These are phyloP conservation scores for Aphidius ervi DNA, from an alignment of 1,140 invertebrate species.

Conservation along the genomic window DNA sequence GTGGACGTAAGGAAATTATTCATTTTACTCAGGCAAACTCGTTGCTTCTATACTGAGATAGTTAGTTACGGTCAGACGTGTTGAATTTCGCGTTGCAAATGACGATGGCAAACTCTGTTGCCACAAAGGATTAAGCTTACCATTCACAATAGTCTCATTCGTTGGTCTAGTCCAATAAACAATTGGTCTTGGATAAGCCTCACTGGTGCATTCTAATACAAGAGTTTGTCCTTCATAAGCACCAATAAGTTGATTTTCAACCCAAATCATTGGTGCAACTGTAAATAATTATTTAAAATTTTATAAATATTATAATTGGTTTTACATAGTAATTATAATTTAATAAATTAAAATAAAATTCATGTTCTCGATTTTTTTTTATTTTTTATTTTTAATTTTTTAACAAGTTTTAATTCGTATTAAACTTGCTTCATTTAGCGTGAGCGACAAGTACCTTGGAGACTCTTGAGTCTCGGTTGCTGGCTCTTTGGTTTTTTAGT, in stretches of 20 bases:
- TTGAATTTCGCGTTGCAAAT: not conserved
- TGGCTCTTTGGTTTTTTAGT: too few relatives aligned
- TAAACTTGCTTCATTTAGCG: too few relatives aligned
- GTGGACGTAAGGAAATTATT: constrained; percentile 24
- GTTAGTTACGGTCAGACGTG: not conserved
- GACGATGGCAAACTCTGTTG: constrained; percentile 9
- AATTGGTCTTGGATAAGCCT: constrained; percentile 58
- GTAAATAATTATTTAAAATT: constrained; percentile 19
- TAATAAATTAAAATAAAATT: too few relatives aligned
- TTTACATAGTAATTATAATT: too few relatives aligned
- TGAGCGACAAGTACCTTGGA: too few relatives aligned
- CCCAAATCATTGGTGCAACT: constrained; percentile 57
- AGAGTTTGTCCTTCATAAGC: constrained; percentile 55
- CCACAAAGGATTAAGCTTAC: constrained; percentile 27
- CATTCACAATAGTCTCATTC: constrained; percentile 47
- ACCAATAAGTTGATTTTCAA: constrained; percentile 58
- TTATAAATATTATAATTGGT: too few relatives aligned
- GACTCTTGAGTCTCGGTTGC: too few relatives aligned
- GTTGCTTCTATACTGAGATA: not conserved
- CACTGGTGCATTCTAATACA: constrained; percentile 59
- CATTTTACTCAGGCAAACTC: constrained; percentile 21
- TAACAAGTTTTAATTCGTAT: too few relatives aligned
- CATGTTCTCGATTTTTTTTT: too few relatives aligned
- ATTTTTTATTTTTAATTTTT: too few relatives aligned
- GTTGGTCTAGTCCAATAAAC: constrained; percentile 56